These are phyloP conservation scores for Atherinosoma microstoma DNA, from an alignment of 2,797 vertebrate genomes.

Conservation along the genomic window DNA sequence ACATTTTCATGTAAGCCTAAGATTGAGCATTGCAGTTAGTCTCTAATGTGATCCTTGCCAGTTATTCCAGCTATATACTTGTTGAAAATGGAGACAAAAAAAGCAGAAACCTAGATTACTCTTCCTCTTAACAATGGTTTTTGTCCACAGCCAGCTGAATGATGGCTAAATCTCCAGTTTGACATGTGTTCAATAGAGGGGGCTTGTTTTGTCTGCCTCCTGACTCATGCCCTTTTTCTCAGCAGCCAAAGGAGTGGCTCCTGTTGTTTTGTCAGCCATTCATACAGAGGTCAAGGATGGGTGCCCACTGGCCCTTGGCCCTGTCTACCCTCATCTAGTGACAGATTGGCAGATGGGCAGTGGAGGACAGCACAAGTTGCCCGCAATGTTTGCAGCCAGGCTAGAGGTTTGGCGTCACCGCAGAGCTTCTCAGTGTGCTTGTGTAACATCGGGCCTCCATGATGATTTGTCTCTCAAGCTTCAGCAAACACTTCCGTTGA, in stretches of 20 bases:
- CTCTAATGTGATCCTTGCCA: slow-evolving; percentile 8
- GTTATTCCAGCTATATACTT: slow-evolving; percentile 7
- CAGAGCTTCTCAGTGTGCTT: slow-evolving; percentile 41
- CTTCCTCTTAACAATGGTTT: slow-evolving; percentile 30
- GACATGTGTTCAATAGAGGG: slow-evolving; percentile 55
- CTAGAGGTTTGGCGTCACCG: slow-evolving; percentile 32
- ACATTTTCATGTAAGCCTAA: slow-evolving; percentile 8
- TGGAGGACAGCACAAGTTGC: slow-evolving; percentile 50
- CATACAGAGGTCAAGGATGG: slow-evolving; percentile 71
- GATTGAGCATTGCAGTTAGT: neutral
- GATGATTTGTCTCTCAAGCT: slow-evolving; percentile 58
- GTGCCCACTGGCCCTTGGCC: slow-evolving; percentile 43
- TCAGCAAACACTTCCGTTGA: slow-evolving; percentile 60
- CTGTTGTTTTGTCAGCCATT: slow-evolving; percentile 62
- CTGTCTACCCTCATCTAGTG: slow-evolving; percentile 65
- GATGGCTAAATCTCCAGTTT: slow-evolving; percentile 36
- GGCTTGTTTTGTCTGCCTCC: slow-evolving; percentile 55
- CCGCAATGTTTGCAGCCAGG: slow-evolving; percentile 38
- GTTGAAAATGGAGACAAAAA: slow-evolving; percentile 15
- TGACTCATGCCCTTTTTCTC: slow-evolving; percentile 51
- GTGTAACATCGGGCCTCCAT: slow-evolving; percentile 30
- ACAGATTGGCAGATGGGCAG: slow-evolving; percentile 57
- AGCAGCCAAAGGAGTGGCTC: slow-evolving; percentile 60
- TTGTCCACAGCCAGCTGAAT: slow-evolving; percentile 38
- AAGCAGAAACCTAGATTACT: slow-evolving; percentile 29